Evolutionary conservation across 2,113 vertebrate species (phyloP), one percentile per base, ranked within the genome.

Genomic region (Empidonax alnorum): DNA sequence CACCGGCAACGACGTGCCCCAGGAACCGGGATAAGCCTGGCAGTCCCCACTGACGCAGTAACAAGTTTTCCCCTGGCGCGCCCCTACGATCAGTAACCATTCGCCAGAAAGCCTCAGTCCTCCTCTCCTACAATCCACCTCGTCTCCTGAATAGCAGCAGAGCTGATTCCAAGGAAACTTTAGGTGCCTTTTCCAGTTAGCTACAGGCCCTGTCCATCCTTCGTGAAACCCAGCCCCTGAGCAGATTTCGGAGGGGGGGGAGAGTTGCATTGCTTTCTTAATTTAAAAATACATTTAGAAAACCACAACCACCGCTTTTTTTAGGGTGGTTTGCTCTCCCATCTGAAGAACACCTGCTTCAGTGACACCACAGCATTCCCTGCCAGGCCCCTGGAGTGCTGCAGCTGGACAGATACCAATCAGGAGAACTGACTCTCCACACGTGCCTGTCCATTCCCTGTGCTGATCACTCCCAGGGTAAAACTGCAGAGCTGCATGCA

Each of bases 391-490:
- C 37, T 1, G 7, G 20, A 33, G 0, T 15, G 21, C 23, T 24
- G 14, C 31, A 24, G n/a, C 23, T 35, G 58, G 58, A 28, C 19
- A 52, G 35, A 24, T 41, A 49, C 7, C 27, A 14, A 17, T 1
- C 31, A 11, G 12, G 3, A 28, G 6, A 42, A 44, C 1, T 0
- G 0, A 3, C 8, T 31, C 58, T 49, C 44, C 55, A 5, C 6
- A 9, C 14, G 12, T 21, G 44, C 78, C 30, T 0, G 12, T 1
- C 5, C 13, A 12, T 4, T 14, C 39, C 47, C 5, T 1, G 21
- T 3, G 31, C 76, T 53, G 12, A 15, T 33, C 7, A 2, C 6
- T 39, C 22, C 24, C 41, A 4, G 44, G n/a, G 25, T 11, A 28
- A 14, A 44, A 37, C 41, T 20, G 14, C 35, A 37, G n/a, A 66